These are phyloP conservation scores for Micromys minutus DNA, from an alignment of 2,113 vertebrate genomes.

Conservation along the genomic window DNA sequence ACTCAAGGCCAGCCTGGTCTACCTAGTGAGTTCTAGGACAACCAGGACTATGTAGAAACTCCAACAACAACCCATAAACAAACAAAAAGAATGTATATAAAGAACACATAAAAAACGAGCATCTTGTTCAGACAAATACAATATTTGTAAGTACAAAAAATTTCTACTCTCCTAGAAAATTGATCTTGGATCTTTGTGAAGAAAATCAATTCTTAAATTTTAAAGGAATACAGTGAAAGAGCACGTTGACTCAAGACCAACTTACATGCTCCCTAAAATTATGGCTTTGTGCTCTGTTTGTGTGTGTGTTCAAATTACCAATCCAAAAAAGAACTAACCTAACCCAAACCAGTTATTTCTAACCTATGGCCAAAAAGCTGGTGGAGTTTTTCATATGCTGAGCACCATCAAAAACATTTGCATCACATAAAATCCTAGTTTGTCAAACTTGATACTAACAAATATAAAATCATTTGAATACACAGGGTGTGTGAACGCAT, in stretches of 20 bases:
- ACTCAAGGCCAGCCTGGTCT: background rate
- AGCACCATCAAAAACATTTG: background rate
- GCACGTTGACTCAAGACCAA: background rate
- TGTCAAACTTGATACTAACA: background rate
- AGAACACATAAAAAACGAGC: background rate
- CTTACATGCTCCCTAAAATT: background rate
- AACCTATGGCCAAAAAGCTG: background rate
- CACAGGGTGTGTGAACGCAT: background rate
- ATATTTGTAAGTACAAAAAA: background rate
- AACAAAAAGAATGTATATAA: background rate
- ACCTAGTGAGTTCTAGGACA: background rate
- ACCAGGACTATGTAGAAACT: background rate
- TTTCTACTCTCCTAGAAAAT: background rate
- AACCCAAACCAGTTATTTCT: slow-evolving; percentile 47
- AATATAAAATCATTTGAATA: background rate
- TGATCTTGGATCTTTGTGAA: background rate
- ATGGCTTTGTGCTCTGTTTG: background rate
- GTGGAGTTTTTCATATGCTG: background rate
- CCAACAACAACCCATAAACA: background rate
- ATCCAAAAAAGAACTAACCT: slow-evolving; percentile 19
- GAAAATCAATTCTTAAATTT: background rate
- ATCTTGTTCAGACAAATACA: background rate
- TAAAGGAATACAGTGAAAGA: background rate
- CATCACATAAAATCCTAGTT: background rate
- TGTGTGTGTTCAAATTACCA: background rate